Evolutionary conservation across 2,113 vertebrate species (phyloP), one percentile per base, ranked within the genome.

Genomic region (Ophiodon elongatus): DNA sequence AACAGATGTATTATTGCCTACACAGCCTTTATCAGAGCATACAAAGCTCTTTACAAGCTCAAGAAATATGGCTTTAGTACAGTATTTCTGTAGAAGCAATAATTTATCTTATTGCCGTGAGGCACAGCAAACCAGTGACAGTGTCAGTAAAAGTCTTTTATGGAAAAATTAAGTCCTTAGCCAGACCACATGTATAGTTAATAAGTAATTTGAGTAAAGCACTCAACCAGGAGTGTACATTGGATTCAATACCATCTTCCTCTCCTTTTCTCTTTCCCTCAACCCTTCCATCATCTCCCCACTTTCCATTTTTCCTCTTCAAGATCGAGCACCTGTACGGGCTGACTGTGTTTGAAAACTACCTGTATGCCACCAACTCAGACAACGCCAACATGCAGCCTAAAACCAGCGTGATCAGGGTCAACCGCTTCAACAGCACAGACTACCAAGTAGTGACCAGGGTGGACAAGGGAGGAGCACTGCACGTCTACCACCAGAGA

Each of bases 381-480:
- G 98, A 99, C 96, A 99, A 97, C 0, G 97, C 96, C 83, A 99
- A 99, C 8, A 95, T 97, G 82, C 98, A 99, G 95, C 98, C 98
- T 73, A 99, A 99, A 89, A 99, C 97, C 10, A 99, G 98, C 0
- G 98, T 99, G 87, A 98, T 99, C 92, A 94, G 96, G 0, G 97
- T 99, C 62, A 99, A 99, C 89, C 97, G 98, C 76, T 99, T 99
- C 90, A 99, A 99, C 94, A 99, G 97, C 95, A 97, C 97, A 0
- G 98, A 99, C 92, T 98, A 98, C 92, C 97, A 98, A 80, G 97
- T 99, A n/a, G 97, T 99, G 89, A 98, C 98, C 0, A 94, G 98
- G 0, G 98, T 99, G 87, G 98, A 99, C 90, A 99, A 99, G 88
- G 98, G 98, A 0, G 98, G 98, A 1, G 98, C 98, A 0, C 94